Evolutionary conservation across 2,797 vertebrate species (phyloP), one percentile per base, ranked within the genome.

Genomic region (Leptoclinus maculatus): DNA sequence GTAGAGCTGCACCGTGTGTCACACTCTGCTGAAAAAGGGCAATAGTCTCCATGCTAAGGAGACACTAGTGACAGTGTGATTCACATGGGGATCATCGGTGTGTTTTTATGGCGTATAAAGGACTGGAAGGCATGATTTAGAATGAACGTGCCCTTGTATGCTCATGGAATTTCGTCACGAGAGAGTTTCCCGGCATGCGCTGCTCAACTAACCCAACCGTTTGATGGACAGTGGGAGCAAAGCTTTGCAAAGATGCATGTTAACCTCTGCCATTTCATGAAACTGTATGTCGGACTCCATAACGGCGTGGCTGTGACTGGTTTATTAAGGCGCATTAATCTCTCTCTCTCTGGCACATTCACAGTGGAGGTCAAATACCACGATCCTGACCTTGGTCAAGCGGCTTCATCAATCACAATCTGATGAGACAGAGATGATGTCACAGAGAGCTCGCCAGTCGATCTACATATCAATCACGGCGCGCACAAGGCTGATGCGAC

Each of bases 251-350:
- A 87, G 80, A 79, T 21, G 77, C 79, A 36, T 54, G 89, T 91
- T 92, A 91, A 91, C 92, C 92, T 91, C 78, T 77, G 85, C 72
- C 87, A 63, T 73, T 82, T 7, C 68, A 39, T 67, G 69, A 74
- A 80, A 82, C 57, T 65, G 53, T 43, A 49, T 58, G 88, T 89
- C 87, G 78, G 71, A 49, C 79, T 80, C 66, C 76, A 84, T 82
- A 83, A 87, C 79, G 4, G 54, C 17, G 23, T 0, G 17, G 76
- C 83, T 60, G 66, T 77, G 90, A 92, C 83, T 54, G 83, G 71
- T 92, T 91, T 92, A 91, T 93, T 88, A 88, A 86, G 68, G 71
- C 9, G 76, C 90, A 90, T 94, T 91, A 86, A 91, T 91, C 87
- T 88, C 75, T 36, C 71, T 54, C 65, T 49, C 51, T 60, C 51